A percentile compares a stretch with the other conserved stretches of the same genome.
Evolutionary conservation across 1,140 invertebrate species (phyloP).

Genomic region (Trypoxylus dichotomus): DNA sequence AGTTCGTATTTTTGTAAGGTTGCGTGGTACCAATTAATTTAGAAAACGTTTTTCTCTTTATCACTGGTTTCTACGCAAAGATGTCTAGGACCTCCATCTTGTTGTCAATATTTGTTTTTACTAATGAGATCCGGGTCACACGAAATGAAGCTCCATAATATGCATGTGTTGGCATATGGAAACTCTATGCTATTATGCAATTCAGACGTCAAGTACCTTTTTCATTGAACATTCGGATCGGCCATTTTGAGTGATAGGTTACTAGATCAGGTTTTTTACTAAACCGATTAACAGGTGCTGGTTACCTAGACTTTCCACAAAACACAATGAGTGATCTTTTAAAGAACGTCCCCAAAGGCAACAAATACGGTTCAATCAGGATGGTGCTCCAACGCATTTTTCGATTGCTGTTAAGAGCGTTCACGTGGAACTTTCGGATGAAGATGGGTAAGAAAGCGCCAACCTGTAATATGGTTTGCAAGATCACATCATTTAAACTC

Average conservation of each 20-base stretch:
- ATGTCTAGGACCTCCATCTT: no score
- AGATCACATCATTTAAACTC: neutral
- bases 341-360: neutral
- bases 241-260: neutral
- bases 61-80: neutral
- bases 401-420: neutral
- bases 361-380: neutral
- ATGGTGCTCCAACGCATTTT: no score
- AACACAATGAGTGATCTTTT: neutral
- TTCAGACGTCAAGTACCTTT: no score
- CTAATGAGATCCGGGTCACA: no score
- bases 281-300: neutral
- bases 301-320: neutral
- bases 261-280: neutral
- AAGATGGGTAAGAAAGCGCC: neutral
- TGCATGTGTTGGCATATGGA: no score
- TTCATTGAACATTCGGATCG: neutral
- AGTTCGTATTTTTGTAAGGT: no score
- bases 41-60: neutral
- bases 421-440: neutral
- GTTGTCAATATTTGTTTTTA: no score
- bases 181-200: no score
- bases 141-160: no score
- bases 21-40: no score
- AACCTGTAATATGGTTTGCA: neutral